phyloP scores from a whole-genome alignment of 2,888 invertebrate species.

The Hyposoter didymator region DNA sequence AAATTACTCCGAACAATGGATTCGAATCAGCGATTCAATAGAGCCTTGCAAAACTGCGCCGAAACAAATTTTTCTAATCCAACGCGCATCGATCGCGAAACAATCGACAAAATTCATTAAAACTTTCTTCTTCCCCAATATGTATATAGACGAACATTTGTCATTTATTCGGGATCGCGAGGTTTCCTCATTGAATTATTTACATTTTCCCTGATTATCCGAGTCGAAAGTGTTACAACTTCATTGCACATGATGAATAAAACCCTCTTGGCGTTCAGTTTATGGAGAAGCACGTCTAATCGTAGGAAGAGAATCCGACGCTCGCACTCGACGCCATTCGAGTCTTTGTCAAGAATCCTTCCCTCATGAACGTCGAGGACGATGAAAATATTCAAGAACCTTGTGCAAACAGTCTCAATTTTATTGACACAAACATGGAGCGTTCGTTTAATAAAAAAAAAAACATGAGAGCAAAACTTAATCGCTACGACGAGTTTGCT shows the following conservation, averaged over 20 bases:
- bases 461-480: slow-evolving; percentile 3
- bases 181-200: no score
- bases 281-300: neutral
- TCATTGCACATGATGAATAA: neutral
- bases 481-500: slow-evolving; percentile 27
- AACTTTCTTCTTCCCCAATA: no score
- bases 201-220: neutral
- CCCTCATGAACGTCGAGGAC: neutral
- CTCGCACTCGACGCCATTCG: neutral
- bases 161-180: no score
- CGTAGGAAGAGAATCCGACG: neutral
- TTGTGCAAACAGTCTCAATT: neutral
- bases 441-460: neutral
- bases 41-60: neutral
- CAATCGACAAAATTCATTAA: neutral
- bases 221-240: neutral
- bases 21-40: neutral
- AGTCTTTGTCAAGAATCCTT: neutral
- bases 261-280: neutral
- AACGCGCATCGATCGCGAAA: neutral
- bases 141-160: no score
- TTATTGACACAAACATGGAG: neutral
- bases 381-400: neutral
- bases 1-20: neutral
- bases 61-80: neutral